Conservation (phyloP, 2,113 vertebrate genomes). For the Trematocara marginatum region DNA sequence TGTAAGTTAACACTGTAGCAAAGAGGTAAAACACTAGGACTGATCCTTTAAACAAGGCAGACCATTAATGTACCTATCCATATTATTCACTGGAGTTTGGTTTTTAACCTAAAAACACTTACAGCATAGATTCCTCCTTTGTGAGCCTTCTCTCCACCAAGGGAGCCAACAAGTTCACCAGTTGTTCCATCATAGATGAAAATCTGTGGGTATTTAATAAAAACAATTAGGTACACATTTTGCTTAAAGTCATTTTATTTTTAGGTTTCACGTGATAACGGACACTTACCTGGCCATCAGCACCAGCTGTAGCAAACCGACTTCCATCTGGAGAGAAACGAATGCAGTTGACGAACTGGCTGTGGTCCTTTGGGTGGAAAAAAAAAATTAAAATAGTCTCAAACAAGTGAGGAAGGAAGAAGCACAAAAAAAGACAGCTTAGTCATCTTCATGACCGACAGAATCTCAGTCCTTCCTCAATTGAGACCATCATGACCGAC, state of each 20-base stretch:
- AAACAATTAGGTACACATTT: background rate
- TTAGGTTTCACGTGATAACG: background rate
- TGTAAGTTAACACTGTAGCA: background rate
- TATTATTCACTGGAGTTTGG: background rate
- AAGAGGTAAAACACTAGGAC: background rate
- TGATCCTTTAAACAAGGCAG: background rate
- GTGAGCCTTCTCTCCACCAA: slow-evolving; percentile 89
- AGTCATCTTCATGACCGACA: background rate
- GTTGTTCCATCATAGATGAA: slow-evolving; percentile 85
- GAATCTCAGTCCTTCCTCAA: background rate
- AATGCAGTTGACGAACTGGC: slow-evolving; percentile 90
- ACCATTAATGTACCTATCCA: background rate
- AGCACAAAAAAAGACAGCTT: rapidly evolving
- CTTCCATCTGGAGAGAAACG: slow-evolving; percentile 90
- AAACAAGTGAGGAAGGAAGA: background rate
- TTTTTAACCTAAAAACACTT: slow-evolving; percentile 61
- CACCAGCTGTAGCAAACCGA: slow-evolving; percentile 82
- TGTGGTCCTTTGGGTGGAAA: slow-evolving; percentile 78
- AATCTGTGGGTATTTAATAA: slow-evolving; percentile 68
- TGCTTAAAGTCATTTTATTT: background rate
- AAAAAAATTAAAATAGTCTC: background rate
- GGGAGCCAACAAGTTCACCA: slow-evolving; percentile 73
- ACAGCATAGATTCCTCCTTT: slow-evolving; percentile 94
- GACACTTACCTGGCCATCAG: slow-evolving; percentile 85
- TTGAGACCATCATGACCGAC: background rate